Evolutionary conservation across 2,888 invertebrate species (phyloP).

Genomic region (Andrena trimmerana): DNA sequence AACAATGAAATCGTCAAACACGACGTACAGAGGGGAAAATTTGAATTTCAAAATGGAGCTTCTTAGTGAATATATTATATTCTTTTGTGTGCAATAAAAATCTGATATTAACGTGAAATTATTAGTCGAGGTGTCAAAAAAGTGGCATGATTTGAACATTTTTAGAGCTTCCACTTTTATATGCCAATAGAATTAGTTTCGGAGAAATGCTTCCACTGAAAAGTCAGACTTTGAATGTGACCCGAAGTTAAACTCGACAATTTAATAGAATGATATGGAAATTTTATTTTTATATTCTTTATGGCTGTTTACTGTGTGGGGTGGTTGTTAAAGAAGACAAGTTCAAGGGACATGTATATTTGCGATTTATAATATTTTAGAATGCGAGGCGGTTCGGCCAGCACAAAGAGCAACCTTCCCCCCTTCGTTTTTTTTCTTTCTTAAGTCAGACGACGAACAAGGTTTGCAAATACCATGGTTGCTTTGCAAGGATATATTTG

Average conservation of each 20-base stretch:
- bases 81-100: no score
- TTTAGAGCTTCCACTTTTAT: no score
- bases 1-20: conserved; percentile 38
- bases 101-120: no score
- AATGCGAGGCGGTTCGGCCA: conserved; percentile 16
- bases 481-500: conserved; percentile 20
- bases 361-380: conserved; percentile 5
- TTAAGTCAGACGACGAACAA: background rate
- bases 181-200: no score
- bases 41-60: background rate
- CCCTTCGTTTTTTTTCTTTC: background rate
- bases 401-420: conserved; percentile 5
- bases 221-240: no score
- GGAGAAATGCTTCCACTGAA: no score
- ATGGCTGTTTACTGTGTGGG: background rate
- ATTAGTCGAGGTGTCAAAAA: no score
- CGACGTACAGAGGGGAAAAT: no score
- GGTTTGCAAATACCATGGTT: conserved; percentile 29
- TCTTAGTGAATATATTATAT: no score
- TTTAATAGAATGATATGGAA: background rate
- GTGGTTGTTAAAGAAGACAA: background rate
- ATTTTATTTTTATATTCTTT: background rate
- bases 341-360: background rate
- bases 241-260: background rate
- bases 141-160: no score